Evolutionary conservation across 2,797 vertebrate genomes (phyloP).

Genomic region (Odontamblyopus lacepedii): DNA sequence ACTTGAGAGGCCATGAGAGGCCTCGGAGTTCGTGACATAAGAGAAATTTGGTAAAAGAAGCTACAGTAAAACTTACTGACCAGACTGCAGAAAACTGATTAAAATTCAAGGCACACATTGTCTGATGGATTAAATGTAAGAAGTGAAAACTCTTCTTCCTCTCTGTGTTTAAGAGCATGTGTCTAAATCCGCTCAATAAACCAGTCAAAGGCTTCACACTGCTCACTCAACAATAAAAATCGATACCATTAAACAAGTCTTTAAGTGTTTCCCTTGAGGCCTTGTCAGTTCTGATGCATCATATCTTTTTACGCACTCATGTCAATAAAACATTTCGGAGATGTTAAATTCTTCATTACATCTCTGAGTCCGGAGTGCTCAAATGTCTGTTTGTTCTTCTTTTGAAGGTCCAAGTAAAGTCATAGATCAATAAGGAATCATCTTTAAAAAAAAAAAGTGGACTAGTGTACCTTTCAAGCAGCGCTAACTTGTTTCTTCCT

Average conservation of each 20-base stretch:
- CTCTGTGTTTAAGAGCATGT: conserved; percentile 70
- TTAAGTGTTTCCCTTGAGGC: conserved; percentile 76
- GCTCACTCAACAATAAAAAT: conserved; percentile 80
- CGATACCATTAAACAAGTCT: conserved; percentile 82
- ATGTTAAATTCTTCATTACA: conserved; percentile 82
- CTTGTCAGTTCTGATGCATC: conserved; percentile 67
- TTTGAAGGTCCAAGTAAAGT: conserved; percentile 68
- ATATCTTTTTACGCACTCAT: conserved; percentile 70
- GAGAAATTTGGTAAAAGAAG: conserved; percentile 33
- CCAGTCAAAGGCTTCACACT: conserved; percentile 79
- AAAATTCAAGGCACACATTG: conserved; percentile 63
- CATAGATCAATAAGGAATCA: conserved; percentile 67
- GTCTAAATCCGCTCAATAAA: conserved; percentile 78
- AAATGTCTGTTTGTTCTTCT: conserved; percentile 30
- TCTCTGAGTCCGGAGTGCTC: conserved; percentile 65
- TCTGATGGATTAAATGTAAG: conserved; percentile 65
- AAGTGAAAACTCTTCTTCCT: conserved; percentile 60
- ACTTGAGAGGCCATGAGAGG: too few relatives aligned
- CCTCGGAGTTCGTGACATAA: conserved; percentile 5
- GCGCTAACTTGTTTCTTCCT: conserved; percentile 72
- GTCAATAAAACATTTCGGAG: conserved; percentile 79
- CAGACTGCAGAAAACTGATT: conserved; percentile 39
- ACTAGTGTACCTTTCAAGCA: conserved; percentile 65
- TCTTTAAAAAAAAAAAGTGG: conserved; percentile 26
- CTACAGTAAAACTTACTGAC: conserved; percentile 56